phyloP scores from a whole-genome alignment of 2,113 vertebrate species.

The Bubalus kerabau region DNA sequence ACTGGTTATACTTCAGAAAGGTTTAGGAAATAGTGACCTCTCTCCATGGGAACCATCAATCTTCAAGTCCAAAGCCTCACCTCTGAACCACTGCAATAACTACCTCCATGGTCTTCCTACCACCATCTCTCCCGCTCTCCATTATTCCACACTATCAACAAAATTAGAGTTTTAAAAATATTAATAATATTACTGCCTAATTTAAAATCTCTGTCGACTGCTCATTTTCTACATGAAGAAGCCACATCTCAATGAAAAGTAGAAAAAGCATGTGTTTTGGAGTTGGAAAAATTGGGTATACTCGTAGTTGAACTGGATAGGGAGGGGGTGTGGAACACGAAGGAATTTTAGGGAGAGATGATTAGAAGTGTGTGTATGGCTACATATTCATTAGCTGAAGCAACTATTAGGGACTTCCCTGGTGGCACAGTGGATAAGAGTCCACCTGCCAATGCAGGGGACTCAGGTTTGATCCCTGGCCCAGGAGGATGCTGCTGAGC shows the following conservation, averaged over 20 bases:
- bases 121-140: not conserved
- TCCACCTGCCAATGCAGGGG: not conserved
- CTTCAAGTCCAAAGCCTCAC: not conserved
- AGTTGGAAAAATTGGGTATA: not conserved
- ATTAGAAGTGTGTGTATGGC: not conserved
- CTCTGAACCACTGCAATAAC: not conserved
- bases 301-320: not conserved
- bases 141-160: not conserved
- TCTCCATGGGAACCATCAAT: not conserved
- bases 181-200: not conserved
- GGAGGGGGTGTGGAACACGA: not conserved
- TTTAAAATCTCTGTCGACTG: not conserved
- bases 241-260: conserved; percentile 6
- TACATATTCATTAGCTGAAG: not conserved
- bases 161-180: not conserved
- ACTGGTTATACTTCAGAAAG: not conserved
- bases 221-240: not conserved
- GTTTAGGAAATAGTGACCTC: not conserved
- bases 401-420: not conserved
- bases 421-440: not conserved
- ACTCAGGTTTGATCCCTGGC: not conserved
- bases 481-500: not conserved
- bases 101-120: not conserved
- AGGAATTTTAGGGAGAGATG: not conserved
- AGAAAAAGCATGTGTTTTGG: not conserved